These are phyloP conservation scores for Pachypanchax playfairii DNA, from an alignment of 2,113 vertebrate genomes.

Conservation along the genomic window DNA sequence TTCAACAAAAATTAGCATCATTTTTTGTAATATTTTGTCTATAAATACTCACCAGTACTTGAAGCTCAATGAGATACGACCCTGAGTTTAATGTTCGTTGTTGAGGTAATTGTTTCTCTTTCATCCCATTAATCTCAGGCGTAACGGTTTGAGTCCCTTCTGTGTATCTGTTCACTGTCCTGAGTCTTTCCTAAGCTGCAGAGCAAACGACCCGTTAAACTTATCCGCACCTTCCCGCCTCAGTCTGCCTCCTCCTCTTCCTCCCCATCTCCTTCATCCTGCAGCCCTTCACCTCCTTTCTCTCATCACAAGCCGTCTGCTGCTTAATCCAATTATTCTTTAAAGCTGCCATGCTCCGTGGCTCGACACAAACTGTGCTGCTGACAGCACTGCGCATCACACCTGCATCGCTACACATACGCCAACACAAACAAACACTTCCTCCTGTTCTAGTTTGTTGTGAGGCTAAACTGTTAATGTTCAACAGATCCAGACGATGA, in stretches of 20 bases:
- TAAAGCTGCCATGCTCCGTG: conserved; percentile 77
- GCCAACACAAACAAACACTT: conserved; percentile 1
- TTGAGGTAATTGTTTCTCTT: conserved; percentile 52
- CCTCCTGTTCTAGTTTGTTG: neutral
- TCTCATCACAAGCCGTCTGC: conserved; percentile 72
- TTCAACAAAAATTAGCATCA: too few species aligned
- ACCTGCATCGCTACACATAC: conserved; percentile 16
- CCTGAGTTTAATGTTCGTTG: conserved; percentile 31
- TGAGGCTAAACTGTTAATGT: too few species aligned
- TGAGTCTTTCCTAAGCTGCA: conserved; percentile 39
- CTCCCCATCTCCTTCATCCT: conserved; percentile 15
- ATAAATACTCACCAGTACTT: too few species aligned
- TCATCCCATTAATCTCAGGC: conserved; percentile 64
- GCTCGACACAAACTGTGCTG: conserved; percentile 57
- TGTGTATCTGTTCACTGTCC: conserved; percentile 56
- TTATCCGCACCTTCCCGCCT: conserved; percentile 64
- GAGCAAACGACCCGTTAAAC: conserved; percentile 60
- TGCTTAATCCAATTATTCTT: conserved; percentile 80
- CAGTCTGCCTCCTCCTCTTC: conserved; percentile 7
- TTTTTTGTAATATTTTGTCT: too few species aligned
- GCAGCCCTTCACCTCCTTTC: conserved; percentile 30
- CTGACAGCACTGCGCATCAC: conserved; percentile 39
- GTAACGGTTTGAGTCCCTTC: conserved; percentile 53
- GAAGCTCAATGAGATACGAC: too few species aligned
- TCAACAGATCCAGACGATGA: conserved; percentile 13